Evolutionary conservation across 2,888 invertebrate species (phyloP), one percentile per base, ranked within the genome.

Genomic region (Heliothis peltigera): DNA sequence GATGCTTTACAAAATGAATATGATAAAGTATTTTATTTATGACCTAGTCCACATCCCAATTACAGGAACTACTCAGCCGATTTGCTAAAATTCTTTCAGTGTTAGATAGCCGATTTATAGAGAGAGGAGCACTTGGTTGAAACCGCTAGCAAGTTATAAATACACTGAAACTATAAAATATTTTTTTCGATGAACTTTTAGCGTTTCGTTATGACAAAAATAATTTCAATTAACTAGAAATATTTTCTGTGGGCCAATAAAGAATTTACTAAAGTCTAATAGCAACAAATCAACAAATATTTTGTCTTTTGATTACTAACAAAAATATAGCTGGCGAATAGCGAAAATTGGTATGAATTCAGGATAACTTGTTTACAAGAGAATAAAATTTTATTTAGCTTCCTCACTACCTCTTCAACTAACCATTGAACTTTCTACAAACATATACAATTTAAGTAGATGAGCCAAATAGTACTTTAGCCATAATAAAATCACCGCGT

Each of bases 401-500:
- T 10, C 52, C 56, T 64, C 52, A 53, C n/a, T 64, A 67, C 55
- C 32, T 17, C 61, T 73, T 70, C 62, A 69, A 74, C 64, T 47
- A 64, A 60, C 61, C 52, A 70, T 76, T 79, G n/a, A n/a, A n/a
- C n/a, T n/a, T n/a, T n/a, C n/a, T n/a, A n/a, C 43, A 74, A 73
- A 73, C 63, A 7, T 70, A 72, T 68, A 69, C 55, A 63, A 64
- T 64, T 68, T 2, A 4, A 18, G 53, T 64, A 66, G 51, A 71
- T 65, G 60, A 62, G n/a, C 46, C 49, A 67, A 64, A 67, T 79
- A 74, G 71, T 68, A 35, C 49, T 42, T 35, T 28, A 17, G 44
- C 53, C 25, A 57, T 79, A 76, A 76, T 74, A 43, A 79, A 79
- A 76, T 79, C 61, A 59, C 71, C 58, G 62, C 68, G 64, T 70